These are phyloP conservation scores for Gandaritis pyraliata DNA, from an alignment of 2,888 invertebrate species.

Conservation along the genomic window DNA sequence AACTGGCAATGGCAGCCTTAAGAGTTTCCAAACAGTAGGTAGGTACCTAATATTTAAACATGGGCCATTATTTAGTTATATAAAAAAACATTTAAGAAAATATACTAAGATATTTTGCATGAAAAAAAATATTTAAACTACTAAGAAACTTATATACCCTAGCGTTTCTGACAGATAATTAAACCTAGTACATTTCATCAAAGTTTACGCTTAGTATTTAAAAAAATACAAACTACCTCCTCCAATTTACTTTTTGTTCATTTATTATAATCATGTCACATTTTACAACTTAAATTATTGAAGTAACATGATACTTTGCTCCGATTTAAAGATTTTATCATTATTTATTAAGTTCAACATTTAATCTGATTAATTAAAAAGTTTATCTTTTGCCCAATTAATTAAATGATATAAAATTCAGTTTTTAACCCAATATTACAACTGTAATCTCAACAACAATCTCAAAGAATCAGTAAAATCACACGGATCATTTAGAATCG, in stretches of 20 bases:
- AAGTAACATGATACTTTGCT: conserved; percentile 47
- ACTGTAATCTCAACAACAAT: no score
- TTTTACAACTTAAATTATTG: conserved; percentile 15
- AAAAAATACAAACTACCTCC: conserved; percentile 1
- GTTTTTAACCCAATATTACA: no score
- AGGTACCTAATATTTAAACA: no score
- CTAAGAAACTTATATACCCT: not conserved
- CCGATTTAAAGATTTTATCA: conserved; percentile 44
- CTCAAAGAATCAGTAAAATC: no score
- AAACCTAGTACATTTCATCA: not conserved
- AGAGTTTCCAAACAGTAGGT: no score
- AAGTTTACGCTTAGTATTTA: no score
- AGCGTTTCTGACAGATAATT: not conserved
- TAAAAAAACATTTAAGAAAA: no score
- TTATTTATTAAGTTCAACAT: not conserved
- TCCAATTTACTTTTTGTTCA: conserved; percentile 5
- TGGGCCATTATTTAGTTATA: no score
- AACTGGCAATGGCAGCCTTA: no score
- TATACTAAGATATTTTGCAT: not conserved
- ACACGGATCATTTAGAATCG: no score
- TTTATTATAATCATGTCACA: conserved; percentile 10
- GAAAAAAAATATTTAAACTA: not conserved
- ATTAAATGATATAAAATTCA: not conserved
- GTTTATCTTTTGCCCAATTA: not conserved
- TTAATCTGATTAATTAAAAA: not conserved